Evolutionary conservation across 1,140 invertebrate species (phyloP).

Genomic region (Caerostris extrusa): DNA sequence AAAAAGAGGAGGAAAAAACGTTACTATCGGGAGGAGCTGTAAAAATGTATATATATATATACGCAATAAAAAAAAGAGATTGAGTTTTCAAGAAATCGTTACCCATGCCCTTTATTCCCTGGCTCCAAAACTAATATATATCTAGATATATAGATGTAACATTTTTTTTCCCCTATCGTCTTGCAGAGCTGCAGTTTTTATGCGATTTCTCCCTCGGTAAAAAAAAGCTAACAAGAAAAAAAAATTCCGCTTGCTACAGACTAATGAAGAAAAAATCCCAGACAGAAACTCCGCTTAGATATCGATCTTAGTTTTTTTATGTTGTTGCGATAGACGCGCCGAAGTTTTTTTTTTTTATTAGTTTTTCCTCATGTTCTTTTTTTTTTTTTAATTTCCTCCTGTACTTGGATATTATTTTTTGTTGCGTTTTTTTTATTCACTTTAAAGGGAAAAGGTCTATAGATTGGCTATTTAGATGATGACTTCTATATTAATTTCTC

Average conservation of each 20-base stretch:
- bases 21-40: neutral
- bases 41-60: constrained; percentile 25
- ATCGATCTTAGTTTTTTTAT: constrained; percentile 71
- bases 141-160: constrained; percentile 34
- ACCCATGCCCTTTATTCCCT: neutral
- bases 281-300: constrained; percentile 43
- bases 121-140: constrained; percentile 17
- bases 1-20: neutral
- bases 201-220: neutral
- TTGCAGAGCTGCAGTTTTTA: neutral
- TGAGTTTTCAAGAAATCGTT: constrained; percentile 70
- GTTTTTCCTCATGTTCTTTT: neutral
- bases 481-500: too few species aligned
- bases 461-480: neutral
- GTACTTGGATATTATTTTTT: neutral
- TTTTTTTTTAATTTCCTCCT: constrained; percentile 37
- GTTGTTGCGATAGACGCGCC: constrained; percentile 55
- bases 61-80: neutral
- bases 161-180: constrained; percentile 37
- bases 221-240: constrained; percentile 32
- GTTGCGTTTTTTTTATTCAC: neutral
- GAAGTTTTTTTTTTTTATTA: constrained; percentile 34
- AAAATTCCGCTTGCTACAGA: neutral
- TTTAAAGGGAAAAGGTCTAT: neutral
- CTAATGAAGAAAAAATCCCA: constrained; percentile 73